phyloP scores from a whole-genome alignment of 2,888 invertebrate genomes.

The Dilophus febrilis region DNA sequence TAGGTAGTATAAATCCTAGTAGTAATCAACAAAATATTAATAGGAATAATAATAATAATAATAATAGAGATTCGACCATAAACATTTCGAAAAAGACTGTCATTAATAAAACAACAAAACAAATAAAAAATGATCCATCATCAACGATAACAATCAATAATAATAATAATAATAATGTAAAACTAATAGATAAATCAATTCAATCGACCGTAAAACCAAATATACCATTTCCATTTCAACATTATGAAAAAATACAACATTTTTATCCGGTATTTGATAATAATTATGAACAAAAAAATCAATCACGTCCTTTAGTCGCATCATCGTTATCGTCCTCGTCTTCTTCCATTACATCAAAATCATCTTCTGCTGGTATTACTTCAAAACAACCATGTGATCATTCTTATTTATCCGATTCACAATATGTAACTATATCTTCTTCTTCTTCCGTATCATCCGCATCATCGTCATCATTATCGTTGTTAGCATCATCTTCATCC shows the following conservation, averaged over 20 bases:
- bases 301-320: conserved; percentile 13
- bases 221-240: conserved; percentile 53
- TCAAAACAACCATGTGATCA: no score
- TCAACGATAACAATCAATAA: background rate
- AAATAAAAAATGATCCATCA: background rate
- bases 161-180: background rate
- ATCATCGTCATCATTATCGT: background rate
- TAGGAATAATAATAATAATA: no score
- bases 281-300: conserved; percentile 23
- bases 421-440: no score
- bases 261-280: conserved; percentile 55
- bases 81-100: no score
- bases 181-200: conserved; percentile 2
- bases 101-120: conserved; percentile 31
- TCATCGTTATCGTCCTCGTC: conserved; percentile 11
- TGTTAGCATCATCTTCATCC: background rate
- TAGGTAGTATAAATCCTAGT: no score
- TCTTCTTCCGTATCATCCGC: no score
- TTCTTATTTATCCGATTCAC: no score
- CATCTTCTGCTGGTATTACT: no score
- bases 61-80: no score
- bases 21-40: no score
- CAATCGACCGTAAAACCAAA: conserved; percentile 26
- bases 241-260: conserved; percentile 58
- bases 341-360: no score